phyloP scores from a whole-genome alignment of 2,113 vertebrate species.

The Passer domesticus region DNA sequence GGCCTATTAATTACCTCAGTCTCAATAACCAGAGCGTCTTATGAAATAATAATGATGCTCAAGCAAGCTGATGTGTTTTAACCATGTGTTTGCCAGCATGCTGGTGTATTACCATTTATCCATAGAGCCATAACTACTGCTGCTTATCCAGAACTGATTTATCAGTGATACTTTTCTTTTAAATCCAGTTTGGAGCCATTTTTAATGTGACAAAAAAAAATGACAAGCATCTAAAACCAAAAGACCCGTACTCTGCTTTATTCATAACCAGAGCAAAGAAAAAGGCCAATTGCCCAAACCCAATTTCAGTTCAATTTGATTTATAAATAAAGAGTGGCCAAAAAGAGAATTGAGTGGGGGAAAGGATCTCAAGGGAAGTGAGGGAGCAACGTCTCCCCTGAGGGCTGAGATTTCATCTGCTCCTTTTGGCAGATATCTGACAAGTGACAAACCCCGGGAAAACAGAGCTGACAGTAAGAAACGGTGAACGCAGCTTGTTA shows the following conservation, averaged over 20 bases:
- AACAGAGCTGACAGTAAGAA: constrained; percentile 47
- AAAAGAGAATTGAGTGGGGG: background rate
- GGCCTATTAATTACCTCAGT: background rate
- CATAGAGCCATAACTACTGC: background rate
- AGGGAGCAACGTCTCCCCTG: background rate
- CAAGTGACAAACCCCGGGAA: constrained; percentile 25
- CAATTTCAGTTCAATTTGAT: constrained; percentile 1
- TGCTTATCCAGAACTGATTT: background rate
- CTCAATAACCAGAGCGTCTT: background rate
- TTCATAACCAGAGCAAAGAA: background rate
- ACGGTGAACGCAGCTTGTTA: constrained; percentile 47
- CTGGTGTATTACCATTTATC: accelerated
- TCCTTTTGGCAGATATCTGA: constrained; percentile 53
- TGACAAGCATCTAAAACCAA: background rate
- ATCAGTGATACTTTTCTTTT: background rate
- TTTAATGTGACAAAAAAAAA: background rate
- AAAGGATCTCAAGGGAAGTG: background rate
- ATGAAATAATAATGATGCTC: constrained; percentile 10
- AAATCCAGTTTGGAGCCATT: background rate
- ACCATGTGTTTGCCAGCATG: background rate
- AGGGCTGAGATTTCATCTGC: constrained; percentile 49
- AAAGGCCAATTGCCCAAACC: constrained; percentile 13
- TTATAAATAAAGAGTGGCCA: constrained; percentile 38
- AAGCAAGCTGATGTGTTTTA: background rate
- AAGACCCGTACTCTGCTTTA: background rate